Conservation (phyloP, 1,140 invertebrate species). For the Cherax destructor region DNA sequence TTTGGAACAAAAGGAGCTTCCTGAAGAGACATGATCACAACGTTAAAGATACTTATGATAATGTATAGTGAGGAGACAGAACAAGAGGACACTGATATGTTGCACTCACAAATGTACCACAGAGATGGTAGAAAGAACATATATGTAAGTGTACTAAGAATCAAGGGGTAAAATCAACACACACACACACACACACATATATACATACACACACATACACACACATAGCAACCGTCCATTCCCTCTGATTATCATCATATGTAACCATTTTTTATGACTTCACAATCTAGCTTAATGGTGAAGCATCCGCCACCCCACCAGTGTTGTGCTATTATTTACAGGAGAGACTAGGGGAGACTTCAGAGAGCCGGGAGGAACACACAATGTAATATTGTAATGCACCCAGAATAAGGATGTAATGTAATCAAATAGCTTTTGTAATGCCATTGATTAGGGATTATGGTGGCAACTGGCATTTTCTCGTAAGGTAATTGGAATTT, state of each 20-base stretch:
- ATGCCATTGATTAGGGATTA: too few species aligned
- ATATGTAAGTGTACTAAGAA: too few species aligned
- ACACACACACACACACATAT: constrained; percentile 12
- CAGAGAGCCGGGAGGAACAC: neutral
- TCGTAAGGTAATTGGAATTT: too few species aligned
- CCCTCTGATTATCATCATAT: constrained; percentile 22
- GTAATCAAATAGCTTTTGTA: too few species aligned
- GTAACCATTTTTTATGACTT: constrained; percentile 20
- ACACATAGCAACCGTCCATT: constrained; percentile 11
- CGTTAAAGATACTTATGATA: too few species aligned
- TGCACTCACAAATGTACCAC: too few species aligned
- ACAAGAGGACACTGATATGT: too few species aligned
- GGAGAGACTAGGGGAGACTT: neutral
- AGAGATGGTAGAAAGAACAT: too few species aligned
- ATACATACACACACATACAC: neutral
- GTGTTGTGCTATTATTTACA: constrained; percentile 35
- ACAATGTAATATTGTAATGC: neutral
- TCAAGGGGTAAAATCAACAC: neutral
- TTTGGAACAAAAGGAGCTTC: too few species aligned
- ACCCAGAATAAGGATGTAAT: neutral
- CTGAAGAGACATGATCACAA: too few species aligned
- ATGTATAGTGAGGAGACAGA: too few species aligned
- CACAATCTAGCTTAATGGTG: constrained; percentile 19
- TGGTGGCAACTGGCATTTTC: too few species aligned
- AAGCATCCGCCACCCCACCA: neutral